These are phyloP conservation scores for Verasper variegatus DNA, from an alignment of 2,113 vertebrate genomes.

Conservation along the genomic window DNA sequence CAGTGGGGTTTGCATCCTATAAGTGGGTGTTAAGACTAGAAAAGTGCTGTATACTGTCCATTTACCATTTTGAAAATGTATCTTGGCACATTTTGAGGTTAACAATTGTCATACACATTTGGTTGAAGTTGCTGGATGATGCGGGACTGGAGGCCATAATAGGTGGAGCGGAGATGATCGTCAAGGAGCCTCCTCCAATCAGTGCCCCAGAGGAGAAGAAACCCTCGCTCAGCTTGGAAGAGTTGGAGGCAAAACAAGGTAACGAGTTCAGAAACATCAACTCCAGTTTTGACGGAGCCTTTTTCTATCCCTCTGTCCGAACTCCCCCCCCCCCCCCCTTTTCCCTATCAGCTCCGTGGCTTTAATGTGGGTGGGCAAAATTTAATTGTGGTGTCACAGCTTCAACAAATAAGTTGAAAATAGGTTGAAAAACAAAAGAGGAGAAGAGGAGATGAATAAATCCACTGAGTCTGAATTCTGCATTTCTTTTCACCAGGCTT, in stretches of 20 bases:
- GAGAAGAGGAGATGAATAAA: slow-evolving; percentile 24
- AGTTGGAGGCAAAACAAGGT: slow-evolving; percentile 98
- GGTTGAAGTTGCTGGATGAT: slow-evolving; percentile 72
- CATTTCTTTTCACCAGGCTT: slow-evolving; percentile 23
- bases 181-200: slow-evolving; percentile 71
- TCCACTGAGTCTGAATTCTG: slow-evolving; percentile 44
- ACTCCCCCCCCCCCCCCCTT: too few relatives aligned
- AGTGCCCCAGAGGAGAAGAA: slow-evolving; percentile 87
- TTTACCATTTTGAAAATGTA: background rate
- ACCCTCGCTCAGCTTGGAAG: slow-evolving; percentile 90
- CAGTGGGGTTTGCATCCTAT: too few relatives aligned
- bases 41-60: too few relatives aligned
- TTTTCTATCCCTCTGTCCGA: slow-evolving; percentile 1
- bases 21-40: too few relatives aligned
- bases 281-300: background rate
- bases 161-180: slow-evolving; percentile 62
- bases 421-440: slow-evolving; percentile 1
- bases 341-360: background rate
- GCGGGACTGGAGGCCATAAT: slow-evolving; percentile 76
- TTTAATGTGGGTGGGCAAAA: background rate
- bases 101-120: background rate
- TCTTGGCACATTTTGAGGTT: background rate
- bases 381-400: slow-evolving; percentile 3
- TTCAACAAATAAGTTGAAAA: slow-evolving; percentile 16
- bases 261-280: slow-evolving; percentile 12